These are phyloP conservation scores for Branchipolynoe longqiensis DNA, from an alignment of 2,888 invertebrate species.

Conservation along the genomic window DNA sequence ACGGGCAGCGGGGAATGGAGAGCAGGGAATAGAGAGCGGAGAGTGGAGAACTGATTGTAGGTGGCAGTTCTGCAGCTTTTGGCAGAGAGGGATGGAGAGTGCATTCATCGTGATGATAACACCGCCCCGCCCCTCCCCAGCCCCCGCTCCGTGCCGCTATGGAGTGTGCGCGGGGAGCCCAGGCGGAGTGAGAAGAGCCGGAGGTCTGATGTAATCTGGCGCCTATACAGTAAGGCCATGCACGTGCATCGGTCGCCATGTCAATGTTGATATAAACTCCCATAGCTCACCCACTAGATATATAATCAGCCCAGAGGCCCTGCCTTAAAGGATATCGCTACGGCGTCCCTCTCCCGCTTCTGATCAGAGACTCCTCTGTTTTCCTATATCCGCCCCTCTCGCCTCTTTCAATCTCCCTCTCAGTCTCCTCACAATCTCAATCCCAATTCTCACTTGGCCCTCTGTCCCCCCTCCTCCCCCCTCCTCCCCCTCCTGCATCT, in stretches of 20 bases:
- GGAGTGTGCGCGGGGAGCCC: slow-evolving; percentile 4
- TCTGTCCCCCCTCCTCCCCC: no score
- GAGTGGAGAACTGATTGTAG: no score
- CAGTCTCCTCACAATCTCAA: no score
- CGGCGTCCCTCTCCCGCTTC: slow-evolving; percentile 3
- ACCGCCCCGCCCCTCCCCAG: no score
- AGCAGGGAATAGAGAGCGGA: no score
- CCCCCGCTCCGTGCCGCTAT: no score
- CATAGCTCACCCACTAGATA: slow-evolving; percentile 28
- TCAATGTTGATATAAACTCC: slow-evolving; percentile 46
- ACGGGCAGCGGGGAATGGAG: no score
- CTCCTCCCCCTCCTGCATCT: no score
- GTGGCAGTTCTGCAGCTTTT: background rate
- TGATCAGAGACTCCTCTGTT: no score
- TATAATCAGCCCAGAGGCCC: slow-evolving; percentile 27
- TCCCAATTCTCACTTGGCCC: no score
- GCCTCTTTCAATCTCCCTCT: no score
- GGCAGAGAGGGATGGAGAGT: slow-evolving; percentile 13
- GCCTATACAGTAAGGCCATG: slow-evolving; percentile 2
- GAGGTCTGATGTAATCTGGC: slow-evolving; percentile 36
- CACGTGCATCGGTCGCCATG: slow-evolving; percentile 38
- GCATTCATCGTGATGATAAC: slow-evolving; percentile 14
- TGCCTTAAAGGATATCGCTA: slow-evolving; percentile 23
- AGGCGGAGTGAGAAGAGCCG: background rate
- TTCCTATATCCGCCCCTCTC: no score